Evolutionary conservation across 2,797 vertebrate species (phyloP).

Genomic region (Apodemus agrarius): DNA sequence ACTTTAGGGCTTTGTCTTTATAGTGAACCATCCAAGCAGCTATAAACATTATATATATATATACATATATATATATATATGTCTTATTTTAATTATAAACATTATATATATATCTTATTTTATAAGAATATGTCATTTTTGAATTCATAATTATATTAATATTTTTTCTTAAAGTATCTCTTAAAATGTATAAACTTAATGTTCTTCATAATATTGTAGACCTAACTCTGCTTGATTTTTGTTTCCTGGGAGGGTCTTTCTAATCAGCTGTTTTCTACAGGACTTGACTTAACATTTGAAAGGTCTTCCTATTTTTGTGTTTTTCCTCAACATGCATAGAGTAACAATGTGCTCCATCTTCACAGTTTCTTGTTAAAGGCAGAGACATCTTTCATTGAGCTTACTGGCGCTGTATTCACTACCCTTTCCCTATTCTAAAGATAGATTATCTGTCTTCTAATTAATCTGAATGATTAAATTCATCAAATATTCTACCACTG

Average conservation of each 20-base stretch:
- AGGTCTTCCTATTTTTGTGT: slow-evolving; percentile 17
- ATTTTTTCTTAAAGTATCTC: not conserved
- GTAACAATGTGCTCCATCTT: not conserved
- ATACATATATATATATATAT: too few relatives aligned
- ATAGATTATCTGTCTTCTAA: not conserved
- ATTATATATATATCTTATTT: slow-evolving; percentile 23
- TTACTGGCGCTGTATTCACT: not conserved
- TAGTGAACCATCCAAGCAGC: not conserved
- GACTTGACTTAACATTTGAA: slow-evolving; percentile 1
- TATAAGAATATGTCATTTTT: not conserved
- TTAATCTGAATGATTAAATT: slow-evolving; percentile 29
- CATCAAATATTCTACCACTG: slow-evolving; percentile 9
- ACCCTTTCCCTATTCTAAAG: not conserved
- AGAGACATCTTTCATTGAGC: not conserved
- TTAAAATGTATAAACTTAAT: not conserved
- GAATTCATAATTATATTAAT: not conserved
- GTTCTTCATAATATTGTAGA: not conserved
- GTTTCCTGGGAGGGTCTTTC: not conserved
- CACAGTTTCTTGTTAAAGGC: slow-evolving; percentile 23
- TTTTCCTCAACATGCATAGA: slow-evolving; percentile 14
- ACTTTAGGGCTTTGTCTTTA: not conserved
- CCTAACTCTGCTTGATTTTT: slow-evolving; percentile 15
- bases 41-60: not conserved
- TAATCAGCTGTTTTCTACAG: not conserved
- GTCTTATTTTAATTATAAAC: too few relatives aligned